A percentile compares a stretch with the other conserved stretches of the same genome.
Conservation (phyloP, 2,888 invertebrate genomes). For the Siphlonurus alternatus region DNA sequence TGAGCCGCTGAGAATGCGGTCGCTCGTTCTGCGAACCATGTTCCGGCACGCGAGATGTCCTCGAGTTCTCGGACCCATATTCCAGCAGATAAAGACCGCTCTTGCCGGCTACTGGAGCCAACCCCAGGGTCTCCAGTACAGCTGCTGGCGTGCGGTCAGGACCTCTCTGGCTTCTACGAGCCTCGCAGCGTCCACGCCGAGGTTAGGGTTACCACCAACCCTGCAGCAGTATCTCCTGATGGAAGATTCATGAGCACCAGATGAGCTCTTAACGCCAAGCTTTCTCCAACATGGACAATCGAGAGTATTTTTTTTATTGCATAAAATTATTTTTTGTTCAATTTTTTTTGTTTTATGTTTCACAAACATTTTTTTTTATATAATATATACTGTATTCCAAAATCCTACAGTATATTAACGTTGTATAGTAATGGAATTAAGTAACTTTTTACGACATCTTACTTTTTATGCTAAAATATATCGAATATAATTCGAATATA, state of each 20-base stretch:
- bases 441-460: no score
- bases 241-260: slow-evolving; percentile 11
- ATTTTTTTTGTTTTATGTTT: no score
- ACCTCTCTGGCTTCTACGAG: slow-evolving; percentile 12
- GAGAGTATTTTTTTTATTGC: no score
- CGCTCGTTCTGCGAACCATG: slow-evolving; percentile 21
- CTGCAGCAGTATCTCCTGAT: slow-evolving; percentile 14
- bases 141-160: slow-evolving; percentile 15
- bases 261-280: no score
- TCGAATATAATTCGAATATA: no score
- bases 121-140: slow-evolving; percentile 17
- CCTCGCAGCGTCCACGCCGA: slow-evolving; percentile 8
- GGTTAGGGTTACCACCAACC: slow-evolving; percentile 13
- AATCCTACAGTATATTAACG: no score
- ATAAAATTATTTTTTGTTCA: no score
- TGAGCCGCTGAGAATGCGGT: slow-evolving; percentile 18
- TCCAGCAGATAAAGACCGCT: slow-evolving; percentile 19
- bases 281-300: no score
- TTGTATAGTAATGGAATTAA: no score
- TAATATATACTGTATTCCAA: no score
- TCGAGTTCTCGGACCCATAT: slow-evolving; percentile 21
- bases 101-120: slow-evolving; percentile 20
- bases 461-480: no score
- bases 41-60: slow-evolving; percentile 20
- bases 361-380: no score